Evolutionary conservation across 2,113 vertebrate species (phyloP).

Genomic region (Silurus meridionalis): DNA sequence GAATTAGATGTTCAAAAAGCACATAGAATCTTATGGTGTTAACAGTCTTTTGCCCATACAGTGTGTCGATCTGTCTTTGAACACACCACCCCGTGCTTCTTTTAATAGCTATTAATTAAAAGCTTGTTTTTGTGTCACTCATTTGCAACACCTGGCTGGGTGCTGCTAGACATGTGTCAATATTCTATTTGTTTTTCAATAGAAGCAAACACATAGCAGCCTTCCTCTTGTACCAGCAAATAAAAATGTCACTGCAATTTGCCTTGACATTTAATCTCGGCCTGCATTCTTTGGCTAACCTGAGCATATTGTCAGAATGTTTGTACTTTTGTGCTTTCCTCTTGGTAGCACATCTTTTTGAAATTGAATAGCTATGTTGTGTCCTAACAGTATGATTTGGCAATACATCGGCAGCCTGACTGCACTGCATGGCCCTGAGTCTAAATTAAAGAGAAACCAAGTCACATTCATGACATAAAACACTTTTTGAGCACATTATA

Average conservation of each 20-base stretch:
- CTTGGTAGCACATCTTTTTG: background rate
- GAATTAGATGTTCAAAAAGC: too few relatives aligned
- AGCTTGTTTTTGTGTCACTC: background rate
- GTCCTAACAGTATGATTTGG: background rate
- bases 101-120: background rate
- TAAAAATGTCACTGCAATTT: conserved; percentile 39
- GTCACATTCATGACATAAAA: background rate
- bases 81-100: background rate
- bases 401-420: background rate
- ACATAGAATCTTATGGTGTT: too few relatives aligned
- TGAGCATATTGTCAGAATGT: conserved; percentile 29
- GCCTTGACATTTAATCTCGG: conserved; percentile 40
- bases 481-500: background rate
- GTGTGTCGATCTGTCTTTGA: too few relatives aligned
- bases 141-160: background rate
- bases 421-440: conserved; percentile 1
- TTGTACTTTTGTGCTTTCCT: conserved; percentile 41
- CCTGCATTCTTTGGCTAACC: background rate
- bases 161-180: background rate
- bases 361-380: conserved; percentile 20
- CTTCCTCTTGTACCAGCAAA: conserved; percentile 20
- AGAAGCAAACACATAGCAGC: conserved; percentile 17
- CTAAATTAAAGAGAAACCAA: background rate
- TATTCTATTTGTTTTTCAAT: conserved; percentile 6
- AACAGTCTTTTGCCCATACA: too few relatives aligned